These are phyloP conservation scores for Empidonax traillii DNA, from an alignment of 2,113 vertebrate genomes.

Conservation along the genomic window DNA sequence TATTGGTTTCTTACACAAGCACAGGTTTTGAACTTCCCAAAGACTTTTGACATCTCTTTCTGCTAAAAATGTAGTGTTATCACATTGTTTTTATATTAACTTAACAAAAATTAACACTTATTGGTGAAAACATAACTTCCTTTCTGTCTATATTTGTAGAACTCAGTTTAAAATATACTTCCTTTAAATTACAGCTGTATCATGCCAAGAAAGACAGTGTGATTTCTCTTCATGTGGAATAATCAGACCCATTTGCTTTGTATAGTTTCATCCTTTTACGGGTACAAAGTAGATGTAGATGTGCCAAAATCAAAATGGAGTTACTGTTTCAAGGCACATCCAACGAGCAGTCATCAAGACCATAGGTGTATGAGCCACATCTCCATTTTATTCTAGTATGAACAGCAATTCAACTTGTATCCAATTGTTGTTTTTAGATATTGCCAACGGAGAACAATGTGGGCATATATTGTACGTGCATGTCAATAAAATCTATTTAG, in stretches of 20 bases:
- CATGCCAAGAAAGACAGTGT: not conserved
- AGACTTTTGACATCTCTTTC: not conserved
- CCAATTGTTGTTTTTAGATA: not conserved
- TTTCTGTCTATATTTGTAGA: not conserved
- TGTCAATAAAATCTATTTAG: constrained; percentile 48
- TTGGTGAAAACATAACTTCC: not conserved
- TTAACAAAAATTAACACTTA: not conserved
- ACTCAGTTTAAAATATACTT: not conserved
- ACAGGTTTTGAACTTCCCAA: not conserved
- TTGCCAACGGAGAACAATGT: not conserved
- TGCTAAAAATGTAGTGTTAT: not conserved
- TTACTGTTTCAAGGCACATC: not conserved
- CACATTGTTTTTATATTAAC: not conserved
- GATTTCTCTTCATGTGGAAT: not conserved
- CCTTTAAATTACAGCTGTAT: not conserved
- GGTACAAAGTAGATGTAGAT: not conserved
- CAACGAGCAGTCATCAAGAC: not conserved
- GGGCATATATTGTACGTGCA: not conserved
- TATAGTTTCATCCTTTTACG: not conserved
- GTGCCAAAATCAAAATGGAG: not conserved
- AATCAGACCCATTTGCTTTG: not conserved
- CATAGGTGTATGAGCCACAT: not conserved
- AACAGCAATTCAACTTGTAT: not conserved
- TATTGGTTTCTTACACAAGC: not conserved
- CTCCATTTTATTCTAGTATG: not conserved